These are phyloP conservation scores for Lissonota sp. DNA, from an alignment of 2,888 invertebrate genomes.

Conservation along the genomic window DNA sequence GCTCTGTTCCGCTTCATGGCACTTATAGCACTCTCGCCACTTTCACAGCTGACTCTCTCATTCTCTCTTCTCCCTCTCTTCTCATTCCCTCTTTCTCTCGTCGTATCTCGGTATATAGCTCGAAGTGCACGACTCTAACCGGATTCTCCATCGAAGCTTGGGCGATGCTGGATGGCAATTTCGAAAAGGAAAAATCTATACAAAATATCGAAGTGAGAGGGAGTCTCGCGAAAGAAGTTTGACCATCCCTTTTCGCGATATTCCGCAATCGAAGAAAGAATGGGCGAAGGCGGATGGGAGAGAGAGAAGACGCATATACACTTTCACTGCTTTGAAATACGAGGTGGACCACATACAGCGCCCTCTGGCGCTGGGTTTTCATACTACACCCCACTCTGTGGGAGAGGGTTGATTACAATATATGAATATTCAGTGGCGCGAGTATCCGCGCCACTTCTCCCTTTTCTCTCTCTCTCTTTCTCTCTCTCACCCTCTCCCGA, in stretches of 20 bases:
- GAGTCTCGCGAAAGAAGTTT: constrained; percentile 67
- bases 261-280: neutral
- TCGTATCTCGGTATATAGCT: neutral
- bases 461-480: constrained; percentile 40
- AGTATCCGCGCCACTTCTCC: constrained; percentile 71
- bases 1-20: constrained; percentile 42
- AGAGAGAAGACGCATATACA: constrained; percentile 20
- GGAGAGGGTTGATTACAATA: constrained; percentile 79
- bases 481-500: constrained; percentile 65
- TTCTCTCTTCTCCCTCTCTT: neutral
- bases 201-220: constrained; percentile 62
- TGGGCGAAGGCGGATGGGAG: neutral
- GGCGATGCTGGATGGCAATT: neutral
- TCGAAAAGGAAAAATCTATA: constrained; percentile 44
- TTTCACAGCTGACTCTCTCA: constrained; percentile 33
- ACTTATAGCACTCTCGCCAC: constrained; percentile 25
- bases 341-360: constrained; percentile 10
- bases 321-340: constrained; percentile 19
- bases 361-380: constrained; percentile 42
- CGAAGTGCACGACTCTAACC: constrained; percentile 13
- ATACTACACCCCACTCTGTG: constrained; percentile 47
- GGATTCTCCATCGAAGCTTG: constrained; percentile 12
- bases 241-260: constrained; percentile 11
- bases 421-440: constrained; percentile 82
- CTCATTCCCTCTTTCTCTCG: neutral